Evolutionary conservation across 1,140 invertebrate species (phyloP).

Genomic region (Lineus longissimus): DNA sequence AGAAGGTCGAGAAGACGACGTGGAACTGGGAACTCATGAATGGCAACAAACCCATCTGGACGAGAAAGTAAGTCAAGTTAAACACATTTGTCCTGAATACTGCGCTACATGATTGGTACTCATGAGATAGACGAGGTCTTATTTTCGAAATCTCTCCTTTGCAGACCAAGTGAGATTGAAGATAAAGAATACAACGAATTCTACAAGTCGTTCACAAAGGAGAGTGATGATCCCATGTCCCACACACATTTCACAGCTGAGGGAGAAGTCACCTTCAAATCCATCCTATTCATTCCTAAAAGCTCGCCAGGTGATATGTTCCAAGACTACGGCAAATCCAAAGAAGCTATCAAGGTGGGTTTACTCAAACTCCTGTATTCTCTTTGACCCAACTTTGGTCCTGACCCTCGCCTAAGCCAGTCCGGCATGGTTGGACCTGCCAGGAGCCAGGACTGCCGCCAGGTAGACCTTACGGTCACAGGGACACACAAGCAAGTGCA

Average conservation of each 20-base stretch:
- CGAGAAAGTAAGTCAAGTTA: conserved; percentile 66
- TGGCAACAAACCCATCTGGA: conserved; percentile 96
- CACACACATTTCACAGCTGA: conserved; percentile 97
- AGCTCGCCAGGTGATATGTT: conserved; percentile 87
- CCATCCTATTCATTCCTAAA: conserved; percentile 87
- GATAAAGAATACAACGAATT: conserved; percentile 90
- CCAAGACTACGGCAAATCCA: conserved; percentile 89
- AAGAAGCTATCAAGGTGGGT: conserved; percentile 85
- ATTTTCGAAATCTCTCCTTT: conserved; percentile 20
- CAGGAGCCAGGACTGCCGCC: too few species aligned
- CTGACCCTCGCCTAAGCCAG: too few species aligned
- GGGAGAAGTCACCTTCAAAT: conserved; percentile 98
- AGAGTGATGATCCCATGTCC: conserved; percentile 77
- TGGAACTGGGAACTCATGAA: conserved; percentile 99
- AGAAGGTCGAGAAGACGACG: conserved; percentile 90
- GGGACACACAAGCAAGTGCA: too few species aligned
- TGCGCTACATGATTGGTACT: too few species aligned
- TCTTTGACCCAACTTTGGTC: too few species aligned
- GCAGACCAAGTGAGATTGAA: conserved; percentile 71
- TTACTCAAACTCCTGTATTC: neutral
- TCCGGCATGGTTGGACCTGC: too few species aligned
- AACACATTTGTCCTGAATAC: too few species aligned
- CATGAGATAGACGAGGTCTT: too few species aligned
- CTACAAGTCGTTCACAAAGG: conserved; percentile 91
- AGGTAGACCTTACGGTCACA: too few species aligned